Evolutionary conservation across 2,888 invertebrate species (phyloP).

Genomic region (Lacanobia oleracea): DNA sequence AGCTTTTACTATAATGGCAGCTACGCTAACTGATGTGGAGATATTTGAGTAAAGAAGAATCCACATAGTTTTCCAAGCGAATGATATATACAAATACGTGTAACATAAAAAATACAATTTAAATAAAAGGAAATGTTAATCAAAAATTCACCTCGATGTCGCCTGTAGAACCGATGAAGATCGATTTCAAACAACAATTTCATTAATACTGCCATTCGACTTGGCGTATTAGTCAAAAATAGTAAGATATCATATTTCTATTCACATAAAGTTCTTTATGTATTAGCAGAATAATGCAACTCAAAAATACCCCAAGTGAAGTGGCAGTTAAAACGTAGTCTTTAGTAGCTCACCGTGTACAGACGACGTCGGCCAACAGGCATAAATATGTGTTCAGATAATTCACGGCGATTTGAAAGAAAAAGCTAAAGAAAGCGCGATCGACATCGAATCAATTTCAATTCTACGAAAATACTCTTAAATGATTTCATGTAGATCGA

Average conservation of each 20-base stretch:
- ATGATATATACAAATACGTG: background rate
- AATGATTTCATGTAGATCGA: slow-evolving; percentile 8
- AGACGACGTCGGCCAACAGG: background rate
- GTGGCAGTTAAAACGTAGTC: background rate
- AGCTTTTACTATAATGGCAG: slow-evolving; percentile 5
- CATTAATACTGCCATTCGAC: background rate
- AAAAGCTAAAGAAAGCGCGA: background rate
- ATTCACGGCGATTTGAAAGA: background rate
- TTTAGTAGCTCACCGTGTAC: slow-evolving; percentile 27
- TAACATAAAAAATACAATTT: background rate
- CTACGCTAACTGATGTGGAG: background rate
- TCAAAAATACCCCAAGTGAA: slow-evolving; percentile 1
- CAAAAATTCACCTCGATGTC: background rate
- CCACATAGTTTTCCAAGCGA: slow-evolving; percentile 5
- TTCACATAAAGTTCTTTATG: background rate
- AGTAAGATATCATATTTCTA: background rate
- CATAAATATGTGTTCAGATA: background rate
- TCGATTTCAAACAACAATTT: background rate
- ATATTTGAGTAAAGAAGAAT: background rate
- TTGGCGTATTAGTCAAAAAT: background rate
- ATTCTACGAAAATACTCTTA: slow-evolving; percentile 14
- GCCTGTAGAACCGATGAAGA: background rate
- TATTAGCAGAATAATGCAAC: background rate
- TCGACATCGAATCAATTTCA: slow-evolving; percentile 5
- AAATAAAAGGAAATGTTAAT: background rate